Evolutionary conservation across 1,140 invertebrate genomes (phyloP), one percentile per base, ranked within the genome.

Genomic region (Pseudobourletiella spinata): DNA sequence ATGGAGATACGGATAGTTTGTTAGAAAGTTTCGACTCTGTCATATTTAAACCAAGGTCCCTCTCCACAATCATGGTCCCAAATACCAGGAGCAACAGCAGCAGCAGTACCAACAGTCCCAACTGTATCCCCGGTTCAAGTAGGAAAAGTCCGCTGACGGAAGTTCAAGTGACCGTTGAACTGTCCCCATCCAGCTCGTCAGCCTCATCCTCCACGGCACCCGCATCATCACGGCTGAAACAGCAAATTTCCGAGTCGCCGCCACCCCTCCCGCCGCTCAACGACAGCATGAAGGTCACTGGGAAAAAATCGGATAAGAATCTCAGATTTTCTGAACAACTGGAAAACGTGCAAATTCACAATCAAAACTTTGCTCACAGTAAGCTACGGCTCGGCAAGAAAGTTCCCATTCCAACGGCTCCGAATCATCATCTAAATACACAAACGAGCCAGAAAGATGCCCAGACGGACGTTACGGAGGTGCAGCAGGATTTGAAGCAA

Each of bases 21-120:
- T 30, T 69, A 6, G 64, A 64, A 26, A 66, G 64, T 60, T 69
- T 69, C 63, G 68, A 69, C 42, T 66, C 64, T 4, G 50, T 61
- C 20, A 29, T 69, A 18, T 69, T 69, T 48, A 69, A 64, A 44
- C 66, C 66, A 16, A 68, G 61, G 43, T 32, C 39, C 2, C 4
- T 26, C 14, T 25, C 24, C 15, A 43, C 24, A 3, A 43, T 16
- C 20, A 25, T n/a, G 26, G 46, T 28, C 30, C 26, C 16, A 15
- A 58, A 46, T 58, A 20, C 0, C n/a, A 18, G n/a, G 46, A 48
- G 16, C 24, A 18, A 48, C 18, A 32, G 44, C 22, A 29, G 3
- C 8, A 32, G 20, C 32, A 48, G 15, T 20, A 32, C 22, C n/a
- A 30, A 4, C 18, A 11, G 15, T 14, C 44, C 8, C 15, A 46